phyloP scores from a whole-genome alignment of 2,113 vertebrate genomes.

The Oreochromis aureus region DNA sequence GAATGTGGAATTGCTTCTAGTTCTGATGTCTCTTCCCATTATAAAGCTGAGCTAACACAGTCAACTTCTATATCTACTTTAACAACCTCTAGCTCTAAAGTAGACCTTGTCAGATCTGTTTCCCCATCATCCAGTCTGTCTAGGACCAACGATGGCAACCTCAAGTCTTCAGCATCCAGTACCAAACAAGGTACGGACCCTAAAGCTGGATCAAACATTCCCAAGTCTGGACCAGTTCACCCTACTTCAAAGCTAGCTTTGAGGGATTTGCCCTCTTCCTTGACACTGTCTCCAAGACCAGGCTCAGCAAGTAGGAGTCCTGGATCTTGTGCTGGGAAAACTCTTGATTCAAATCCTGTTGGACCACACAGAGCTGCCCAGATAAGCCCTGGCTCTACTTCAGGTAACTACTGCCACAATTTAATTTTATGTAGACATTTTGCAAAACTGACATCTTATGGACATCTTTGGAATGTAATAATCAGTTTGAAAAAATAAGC shows the following conservation, averaged over 20 bases:
- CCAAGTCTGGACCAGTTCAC: background rate
- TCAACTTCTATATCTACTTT: background rate
- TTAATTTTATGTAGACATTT: background rate
- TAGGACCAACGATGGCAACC: background rate
- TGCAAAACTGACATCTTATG: background rate
- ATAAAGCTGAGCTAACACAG: background rate
- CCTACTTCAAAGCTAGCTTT: background rate
- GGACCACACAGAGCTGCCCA: background rate
- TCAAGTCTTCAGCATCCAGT: background rate
- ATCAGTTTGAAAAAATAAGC: background rate
- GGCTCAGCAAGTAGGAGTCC: background rate
- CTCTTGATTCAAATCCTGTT: background rate
- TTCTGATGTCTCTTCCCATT: background rate
- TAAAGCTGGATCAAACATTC: background rate
- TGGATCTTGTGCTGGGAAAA: background rate
- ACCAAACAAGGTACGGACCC: background rate
- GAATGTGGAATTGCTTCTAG: background rate
- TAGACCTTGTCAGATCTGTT: background rate
- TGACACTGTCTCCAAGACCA: background rate
- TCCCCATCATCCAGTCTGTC: background rate
- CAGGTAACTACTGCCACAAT: slow-evolving; percentile 12
- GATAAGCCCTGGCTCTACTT: background rate
- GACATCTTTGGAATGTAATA: background rate
- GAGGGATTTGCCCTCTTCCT: background rate
- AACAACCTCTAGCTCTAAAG: background rate